Evolutionary conservation across 2,888 invertebrate genomes (phyloP), one percentile per base, ranked within the genome.

Genomic region (Dasypogon diadema): DNA sequence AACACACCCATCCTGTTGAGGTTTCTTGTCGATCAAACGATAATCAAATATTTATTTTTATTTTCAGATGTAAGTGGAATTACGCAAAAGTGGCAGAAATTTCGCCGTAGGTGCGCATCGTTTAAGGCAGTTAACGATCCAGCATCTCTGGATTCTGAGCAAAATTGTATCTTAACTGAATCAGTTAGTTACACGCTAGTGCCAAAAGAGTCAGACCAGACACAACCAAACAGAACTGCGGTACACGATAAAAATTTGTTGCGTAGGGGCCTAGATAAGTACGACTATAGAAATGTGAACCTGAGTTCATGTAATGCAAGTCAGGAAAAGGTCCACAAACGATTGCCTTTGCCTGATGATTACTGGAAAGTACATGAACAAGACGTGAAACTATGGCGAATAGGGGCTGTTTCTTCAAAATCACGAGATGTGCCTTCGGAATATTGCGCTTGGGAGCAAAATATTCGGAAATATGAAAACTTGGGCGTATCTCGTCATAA

Each of bases 21-120:
- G n/a, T 42, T 54, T 18, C 1, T 18, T 54, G 2, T 54, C 5
- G 1, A n/a, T n/a, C 5, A 48, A n/a, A n/a, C 5, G 5, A 48
- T 48, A 48, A n/a, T 48, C 1, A 48, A 6, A 6, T 6, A 16
- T 48, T 56, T 34, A n/a, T n/a, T n/a, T n/a, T n/a, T 65, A 16
- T 60, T 68, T 68, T 3, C 76, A 78, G 78, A 78, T 70, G 55
- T 75, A 14, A 76, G 77, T 34, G 77, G 75, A 22, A 88, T 93
- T 79, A 91, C 92, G 63, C 92, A 92, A 84, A 88, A 92, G 87
- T 93, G 92, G 92, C 88, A 92, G 80, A 90, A 92, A 82, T 87
- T 93, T 77, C 89, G 92, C 30, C 88, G 92, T 76, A 89, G 92
- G 80, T 92, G 92, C 84, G 89, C 90, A 24, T 89, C 90, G 8